Percentiles rank a stretch among this genome's conserved stretches.
Evolutionary conservation across 2,888 invertebrate species (phyloP).

Genomic region (Halictus ligatus): DNA sequence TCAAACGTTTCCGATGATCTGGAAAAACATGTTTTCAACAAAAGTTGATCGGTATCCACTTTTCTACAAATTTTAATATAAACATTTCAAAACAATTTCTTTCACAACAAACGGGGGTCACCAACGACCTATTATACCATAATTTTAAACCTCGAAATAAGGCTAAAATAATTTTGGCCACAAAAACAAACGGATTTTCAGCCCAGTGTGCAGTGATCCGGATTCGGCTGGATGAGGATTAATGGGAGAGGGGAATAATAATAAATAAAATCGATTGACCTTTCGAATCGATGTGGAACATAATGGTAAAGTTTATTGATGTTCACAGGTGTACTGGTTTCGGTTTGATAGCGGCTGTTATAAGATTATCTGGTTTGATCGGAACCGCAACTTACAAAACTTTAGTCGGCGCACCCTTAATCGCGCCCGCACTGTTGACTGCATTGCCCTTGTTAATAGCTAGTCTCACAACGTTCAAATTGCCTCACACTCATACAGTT

Average conservation of each 20-base stretch:
- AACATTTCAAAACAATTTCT: not conserved
- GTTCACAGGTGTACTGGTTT: conserved; percentile 83
- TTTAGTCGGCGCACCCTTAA: conserved; percentile 81
- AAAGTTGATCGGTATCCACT: not conserved
- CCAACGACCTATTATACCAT: too few relatives aligned
- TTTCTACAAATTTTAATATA: not conserved
- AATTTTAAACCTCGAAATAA: too few relatives aligned
- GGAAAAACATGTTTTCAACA: too few relatives aligned
- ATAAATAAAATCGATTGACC: not conserved
- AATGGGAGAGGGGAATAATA: not conserved
- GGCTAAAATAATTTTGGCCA: not conserved
- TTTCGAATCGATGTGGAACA: not conserved
- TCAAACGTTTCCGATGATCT: too few relatives aligned
- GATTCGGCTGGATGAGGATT: not conserved
- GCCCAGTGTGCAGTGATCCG: not conserved
- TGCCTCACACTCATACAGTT: conserved; percentile 84
- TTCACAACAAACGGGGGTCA: too few relatives aligned
- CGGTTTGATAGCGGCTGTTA: conserved; percentile 83
- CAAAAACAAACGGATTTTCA: not conserved
- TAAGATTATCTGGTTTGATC: conserved; percentile 83
- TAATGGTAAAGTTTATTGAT: conserved; percentile 1
- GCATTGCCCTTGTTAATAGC: conserved; percentile 82
- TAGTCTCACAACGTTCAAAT: conserved; percentile 82
- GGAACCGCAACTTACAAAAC: conserved; percentile 84
- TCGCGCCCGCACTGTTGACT: conserved; percentile 84